Evolutionary conservation across 2,888 invertebrate species (phyloP), one percentile per base, ranked within the genome.

Genomic region (Drosophila anomelani): DNA sequence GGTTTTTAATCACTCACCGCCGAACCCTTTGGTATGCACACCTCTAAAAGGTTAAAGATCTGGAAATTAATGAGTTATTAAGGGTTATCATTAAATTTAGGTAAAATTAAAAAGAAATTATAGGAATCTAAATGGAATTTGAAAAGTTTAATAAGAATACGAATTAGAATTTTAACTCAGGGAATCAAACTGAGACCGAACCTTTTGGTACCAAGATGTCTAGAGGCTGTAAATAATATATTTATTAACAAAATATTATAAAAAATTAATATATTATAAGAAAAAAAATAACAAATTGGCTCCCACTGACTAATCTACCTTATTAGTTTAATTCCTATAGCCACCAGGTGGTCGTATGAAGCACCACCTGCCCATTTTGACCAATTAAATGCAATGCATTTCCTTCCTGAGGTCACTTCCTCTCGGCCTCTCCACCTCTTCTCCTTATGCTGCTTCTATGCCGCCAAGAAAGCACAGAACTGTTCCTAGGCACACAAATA

Each of bases 381-480:
- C 81, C 88, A 83, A 85, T 88, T 83, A 85, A 88, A 85, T 85
- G 69, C 88, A 77, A 60, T 88, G 80, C 88, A 85, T 85, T 83
- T 83, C 82, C 88, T 83, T 83, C 86, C 82, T 76, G 78, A 83
- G 82, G 86, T 88, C 82, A 83, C 74, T 83, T 83, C 86, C 82
- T 83, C 88, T 80, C 67, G n/a, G 10, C 15, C 26, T 46, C 74
- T 54, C 49, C 49, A 51, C 43, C 41, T 47, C 39, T 46, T 29
- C 29, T 36, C 41, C 44, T 44, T 43, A 61, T 32, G 15, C 29
- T 44, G 47, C 32, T 46, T 38, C 32, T 69, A 10, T 34, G 34
- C 54, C 34, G 20, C 20, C 34, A 51, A 34, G 51, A 51, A 34
- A 51, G 51, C 17, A n/a, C 77, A 59, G 59, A 57, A 57, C 58